Percentiles rank a stretch among this genome's conserved stretches.
phyloP scores from a whole-genome alignment of 2,113 vertebrate genomes.

The Empidonax alnorum region DNA sequence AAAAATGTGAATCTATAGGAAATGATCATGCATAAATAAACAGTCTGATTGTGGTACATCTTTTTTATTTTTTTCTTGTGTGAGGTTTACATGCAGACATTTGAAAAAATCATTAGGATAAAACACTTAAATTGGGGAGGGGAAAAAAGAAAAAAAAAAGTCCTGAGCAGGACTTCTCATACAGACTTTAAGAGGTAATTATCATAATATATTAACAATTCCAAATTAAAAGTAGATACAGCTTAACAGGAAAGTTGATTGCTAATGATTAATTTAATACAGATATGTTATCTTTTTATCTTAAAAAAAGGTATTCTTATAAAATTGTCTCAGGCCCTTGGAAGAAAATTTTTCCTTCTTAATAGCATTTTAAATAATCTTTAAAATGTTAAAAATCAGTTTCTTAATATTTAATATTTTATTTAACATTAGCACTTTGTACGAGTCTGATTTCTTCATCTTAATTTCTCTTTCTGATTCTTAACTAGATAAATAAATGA shows the following conservation, averaged over 20 bases:
- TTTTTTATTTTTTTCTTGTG: not conserved
- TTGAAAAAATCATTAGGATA: not conserved
- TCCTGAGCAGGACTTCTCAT: not conserved
- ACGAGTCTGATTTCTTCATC: not conserved
- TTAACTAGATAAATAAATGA: not conserved
- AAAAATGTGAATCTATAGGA: not conserved
- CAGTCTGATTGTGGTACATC: not conserved
- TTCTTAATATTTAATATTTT: not conserved
- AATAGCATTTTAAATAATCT: not conserved
- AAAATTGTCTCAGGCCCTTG: not conserved
- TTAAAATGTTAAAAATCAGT: not conserved
- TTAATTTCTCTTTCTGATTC: not conserved
- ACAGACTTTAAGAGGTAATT: not conserved
- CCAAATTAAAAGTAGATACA: not conserved
- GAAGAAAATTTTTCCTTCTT: not conserved
- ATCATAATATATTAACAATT: not conserved
- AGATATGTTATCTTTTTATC: not conserved
- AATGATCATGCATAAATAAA: not conserved
- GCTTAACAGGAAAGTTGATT: not conserved
- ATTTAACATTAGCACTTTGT: not conserved
- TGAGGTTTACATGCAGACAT: not conserved
- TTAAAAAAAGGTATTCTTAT: not conserved
- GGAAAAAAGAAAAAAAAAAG: not conserved
- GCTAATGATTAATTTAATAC: not conserved
- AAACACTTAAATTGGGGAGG: not conserved